Percentiles rank a stretch among this genome's conserved stretches.
These are phyloP conservation scores for Beaufortia kweichowensis DNA, from an alignment of 2,113 vertebrate species.

Conservation along the genomic window DNA sequence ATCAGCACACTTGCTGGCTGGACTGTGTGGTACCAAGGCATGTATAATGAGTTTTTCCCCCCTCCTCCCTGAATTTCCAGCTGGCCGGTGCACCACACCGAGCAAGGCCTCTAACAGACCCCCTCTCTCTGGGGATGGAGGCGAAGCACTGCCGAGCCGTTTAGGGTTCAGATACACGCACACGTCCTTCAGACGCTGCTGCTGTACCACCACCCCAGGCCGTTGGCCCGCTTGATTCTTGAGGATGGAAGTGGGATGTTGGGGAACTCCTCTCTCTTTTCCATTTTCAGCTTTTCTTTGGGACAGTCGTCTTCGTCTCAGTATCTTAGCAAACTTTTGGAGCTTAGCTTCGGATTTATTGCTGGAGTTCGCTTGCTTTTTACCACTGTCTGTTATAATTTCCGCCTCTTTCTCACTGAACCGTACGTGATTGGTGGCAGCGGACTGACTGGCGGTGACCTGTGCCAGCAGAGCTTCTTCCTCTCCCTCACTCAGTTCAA, in stretches of 20 bases:
- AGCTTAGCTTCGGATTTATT: slow-evolving; percentile 76
- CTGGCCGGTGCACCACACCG: slow-evolving; percentile 82
- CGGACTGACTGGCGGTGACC: slow-evolving; percentile 65
- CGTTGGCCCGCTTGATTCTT: slow-evolving; percentile 80
- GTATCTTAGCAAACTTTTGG: slow-evolving; percentile 81
- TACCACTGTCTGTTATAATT: slow-evolving; percentile 78
- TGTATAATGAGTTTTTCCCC: slow-evolving; percentile 85
- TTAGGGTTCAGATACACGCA: slow-evolving; percentile 90
- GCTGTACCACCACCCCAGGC: slow-evolving; percentile 71
- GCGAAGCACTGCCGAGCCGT: slow-evolving; percentile 67
- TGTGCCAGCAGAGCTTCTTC: slow-evolving; percentile 79
- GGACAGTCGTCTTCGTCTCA: slow-evolving; percentile 77
- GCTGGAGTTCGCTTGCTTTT: slow-evolving; percentile 48
- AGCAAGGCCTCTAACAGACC: slow-evolving; percentile 85
- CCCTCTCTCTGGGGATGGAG: slow-evolving; percentile 68
- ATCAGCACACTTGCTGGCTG: slow-evolving; percentile 85
- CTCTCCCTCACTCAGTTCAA: slow-evolving; percentile 91
- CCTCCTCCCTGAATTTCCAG: slow-evolving; percentile 50
- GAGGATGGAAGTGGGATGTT: slow-evolving; percentile 83
- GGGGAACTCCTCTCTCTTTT: slow-evolving; percentile 46
- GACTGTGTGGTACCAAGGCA: slow-evolving; percentile 85
- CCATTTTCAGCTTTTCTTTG: slow-evolving; percentile 64
- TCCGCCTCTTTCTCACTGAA: slow-evolving; percentile 91
- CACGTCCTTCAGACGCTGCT: slow-evolving; percentile 82
- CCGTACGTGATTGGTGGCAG: slow-evolving; percentile 83